A percentile compares a stretch with the other conserved stretches of the same genome.
Evolutionary conservation across 2,888 invertebrate genomes (phyloP).

Genomic region (Melieria crassipennis): DNA sequence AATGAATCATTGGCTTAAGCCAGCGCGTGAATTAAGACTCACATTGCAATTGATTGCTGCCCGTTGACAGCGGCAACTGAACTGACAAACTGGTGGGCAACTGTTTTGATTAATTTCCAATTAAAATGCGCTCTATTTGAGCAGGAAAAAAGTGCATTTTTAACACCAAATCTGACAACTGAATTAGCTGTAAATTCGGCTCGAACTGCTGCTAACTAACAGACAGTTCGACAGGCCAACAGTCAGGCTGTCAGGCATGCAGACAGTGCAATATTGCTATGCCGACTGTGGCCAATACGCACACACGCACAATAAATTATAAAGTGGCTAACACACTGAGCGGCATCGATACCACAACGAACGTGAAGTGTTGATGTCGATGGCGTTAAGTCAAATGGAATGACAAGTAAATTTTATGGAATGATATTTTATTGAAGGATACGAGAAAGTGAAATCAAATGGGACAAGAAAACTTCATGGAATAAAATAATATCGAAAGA

Average conservation of each 20-base stretch:
- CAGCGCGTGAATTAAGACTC: too few species aligned
- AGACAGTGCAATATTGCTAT: background rate
- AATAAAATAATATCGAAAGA: too few species aligned
- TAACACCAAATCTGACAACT: background rate
- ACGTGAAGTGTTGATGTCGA: background rate
- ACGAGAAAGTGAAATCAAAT: too few species aligned
- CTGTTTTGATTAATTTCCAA: slow-evolving; percentile 9
- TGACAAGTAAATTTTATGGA: background rate
- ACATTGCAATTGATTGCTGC: too few species aligned
- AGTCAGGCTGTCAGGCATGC: background rate
- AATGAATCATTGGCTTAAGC: too few species aligned
- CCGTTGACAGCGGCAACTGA: background rate
- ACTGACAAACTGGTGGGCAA: background rate
- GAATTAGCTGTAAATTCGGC: slow-evolving; percentile 6
- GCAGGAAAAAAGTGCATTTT: background rate
- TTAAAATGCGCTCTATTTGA: slow-evolving; percentile 12
- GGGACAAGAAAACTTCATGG: too few species aligned
- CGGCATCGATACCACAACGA: background rate
- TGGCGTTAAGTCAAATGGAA: background rate
- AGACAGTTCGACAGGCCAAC: background rate
- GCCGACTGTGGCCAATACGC: background rate
- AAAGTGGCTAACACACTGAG: background rate
- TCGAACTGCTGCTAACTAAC: background rate
- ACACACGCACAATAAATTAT: background rate
- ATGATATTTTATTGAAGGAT: too few species aligned